Evolutionary conservation across 2,113 vertebrate genomes (phyloP).

Genomic region (Nanger granti): DNA sequence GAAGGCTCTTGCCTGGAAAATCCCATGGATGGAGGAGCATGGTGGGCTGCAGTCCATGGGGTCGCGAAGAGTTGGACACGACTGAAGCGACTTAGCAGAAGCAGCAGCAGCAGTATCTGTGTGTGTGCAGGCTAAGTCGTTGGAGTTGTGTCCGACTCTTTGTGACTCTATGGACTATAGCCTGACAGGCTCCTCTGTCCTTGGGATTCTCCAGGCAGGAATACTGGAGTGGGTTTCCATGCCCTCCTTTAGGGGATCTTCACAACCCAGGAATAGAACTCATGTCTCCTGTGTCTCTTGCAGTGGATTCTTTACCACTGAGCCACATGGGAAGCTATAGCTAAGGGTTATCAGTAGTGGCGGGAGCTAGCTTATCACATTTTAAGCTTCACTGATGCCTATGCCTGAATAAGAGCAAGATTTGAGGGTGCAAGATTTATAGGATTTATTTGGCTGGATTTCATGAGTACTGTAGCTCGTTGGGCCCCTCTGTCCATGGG

Average conservation of each 20-base stretch:
- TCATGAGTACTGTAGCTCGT: background rate
- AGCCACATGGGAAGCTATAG: background rate
- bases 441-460: background rate
- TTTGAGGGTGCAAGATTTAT: background rate
- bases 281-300: background rate
- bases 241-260: background rate
- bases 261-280: background rate
- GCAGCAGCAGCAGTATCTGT: too few relatives aligned
- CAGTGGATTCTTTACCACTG: background rate
- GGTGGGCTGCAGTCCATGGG: too few relatives aligned
- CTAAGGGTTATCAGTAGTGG: background rate
- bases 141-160: background rate
- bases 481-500: background rate
- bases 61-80: too few relatives aligned
- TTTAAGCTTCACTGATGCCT: background rate
- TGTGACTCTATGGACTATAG: background rate
- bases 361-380: background rate
- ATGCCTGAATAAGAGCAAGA: background rate
- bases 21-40: too few relatives aligned
- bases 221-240: background rate
- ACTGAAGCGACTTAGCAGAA: too few relatives aligned
- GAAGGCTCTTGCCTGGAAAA: too few relatives aligned
- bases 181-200: background rate
- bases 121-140: background rate
- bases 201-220: background rate